Conservation (phyloP, 2,888 invertebrate species). For the Steinernema scapterisci region DNA sequence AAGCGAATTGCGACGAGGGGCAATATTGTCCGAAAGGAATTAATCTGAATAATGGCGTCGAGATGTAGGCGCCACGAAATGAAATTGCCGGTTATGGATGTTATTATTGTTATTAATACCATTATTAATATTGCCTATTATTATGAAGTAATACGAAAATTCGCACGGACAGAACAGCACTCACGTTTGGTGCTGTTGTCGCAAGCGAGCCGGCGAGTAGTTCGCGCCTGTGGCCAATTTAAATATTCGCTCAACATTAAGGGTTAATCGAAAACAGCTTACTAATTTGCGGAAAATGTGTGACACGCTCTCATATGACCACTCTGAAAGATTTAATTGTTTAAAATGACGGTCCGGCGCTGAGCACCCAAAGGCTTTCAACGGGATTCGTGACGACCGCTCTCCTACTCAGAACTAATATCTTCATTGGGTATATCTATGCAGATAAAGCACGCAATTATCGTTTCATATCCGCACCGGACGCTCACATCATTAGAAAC, state of each 20-base stretch:
- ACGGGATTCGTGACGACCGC: too few relatives aligned
- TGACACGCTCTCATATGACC: neutral
- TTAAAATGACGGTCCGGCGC: too few relatives aligned
- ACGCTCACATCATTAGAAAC: constrained; percentile 1
- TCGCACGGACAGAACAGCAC: neutral
- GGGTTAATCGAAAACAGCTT: neutral
- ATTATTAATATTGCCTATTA: neutral
- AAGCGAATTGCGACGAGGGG: constrained; percentile 10
- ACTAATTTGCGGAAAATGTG: neutral
- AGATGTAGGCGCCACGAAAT: neutral
- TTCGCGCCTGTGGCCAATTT: too few relatives aligned
- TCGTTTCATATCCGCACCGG: constrained; percentile 15
- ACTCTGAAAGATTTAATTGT: too few relatives aligned
- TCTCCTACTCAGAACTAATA: constrained; percentile 7
- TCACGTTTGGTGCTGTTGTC: too few relatives aligned
- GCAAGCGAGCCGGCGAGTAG: too few relatives aligned
- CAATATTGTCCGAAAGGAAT: constrained; percentile 29
- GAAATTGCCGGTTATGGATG: constrained; percentile 19
- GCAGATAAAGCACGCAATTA: constrained; percentile 5
- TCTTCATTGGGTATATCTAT: neutral
- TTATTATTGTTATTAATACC: constrained; percentile 13
- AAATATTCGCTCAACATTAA: neutral
- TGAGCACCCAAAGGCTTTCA: too few relatives aligned
- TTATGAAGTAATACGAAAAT: neutral
- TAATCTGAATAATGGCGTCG: constrained; percentile 28